Percentiles rank a stretch among this genome's conserved stretches.
phyloP scores from a whole-genome alignment of 2,113 vertebrate genomes.

The Microtus pennsylvanicus region DNA sequence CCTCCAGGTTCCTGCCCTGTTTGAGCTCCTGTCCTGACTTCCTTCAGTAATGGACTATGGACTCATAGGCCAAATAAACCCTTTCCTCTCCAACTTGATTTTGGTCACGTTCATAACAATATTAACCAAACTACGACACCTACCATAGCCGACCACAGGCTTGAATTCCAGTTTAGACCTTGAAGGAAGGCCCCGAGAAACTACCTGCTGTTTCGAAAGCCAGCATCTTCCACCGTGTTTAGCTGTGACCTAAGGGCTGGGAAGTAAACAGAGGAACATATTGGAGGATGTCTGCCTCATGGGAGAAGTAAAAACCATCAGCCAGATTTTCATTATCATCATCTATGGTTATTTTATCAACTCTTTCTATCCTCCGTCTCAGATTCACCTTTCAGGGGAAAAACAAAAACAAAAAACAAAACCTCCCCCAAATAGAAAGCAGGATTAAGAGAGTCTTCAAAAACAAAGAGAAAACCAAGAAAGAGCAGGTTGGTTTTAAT shows the following conservation, averaged over 20 bases:
- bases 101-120: not conserved
- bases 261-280: not conserved
- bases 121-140: not conserved
- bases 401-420: too few species aligned
- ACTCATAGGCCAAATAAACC: not conserved
- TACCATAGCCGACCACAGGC: not conserved
- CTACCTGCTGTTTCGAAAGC: not conserved
- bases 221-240: not conserved
- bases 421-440: not conserved
- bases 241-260: not conserved
- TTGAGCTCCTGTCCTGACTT: not conserved
- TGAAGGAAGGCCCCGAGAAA: not conserved
- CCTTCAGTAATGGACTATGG: not conserved
- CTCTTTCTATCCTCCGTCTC: not conserved
- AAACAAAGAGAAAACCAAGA: not conserved
- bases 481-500: not conserved
- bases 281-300: not conserved
- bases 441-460: not conserved
- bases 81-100: not conserved
- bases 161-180: conserved; percentile 10
- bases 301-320: not conserved
- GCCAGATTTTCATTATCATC: not conserved
- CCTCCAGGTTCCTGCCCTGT: not conserved
- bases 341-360: not conserved
- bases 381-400: not conserved